Evolutionary conservation across 2,888 invertebrate genomes (phyloP).

Genomic region (Ormyrus nitidulus): DNA sequence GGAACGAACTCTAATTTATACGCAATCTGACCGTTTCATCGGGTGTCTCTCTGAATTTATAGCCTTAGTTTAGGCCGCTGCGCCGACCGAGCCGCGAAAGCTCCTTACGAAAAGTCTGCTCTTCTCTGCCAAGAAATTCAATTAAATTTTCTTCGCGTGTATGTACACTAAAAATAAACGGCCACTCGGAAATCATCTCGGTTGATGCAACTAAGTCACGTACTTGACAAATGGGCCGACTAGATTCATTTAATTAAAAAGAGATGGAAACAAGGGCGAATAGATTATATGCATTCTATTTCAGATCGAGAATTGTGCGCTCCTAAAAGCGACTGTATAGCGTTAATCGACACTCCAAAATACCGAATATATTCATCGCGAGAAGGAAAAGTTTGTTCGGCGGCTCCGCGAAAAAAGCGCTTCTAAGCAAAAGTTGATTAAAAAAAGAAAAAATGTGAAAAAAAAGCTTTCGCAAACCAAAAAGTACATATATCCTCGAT

Average conservation of each 20-base stretch:
- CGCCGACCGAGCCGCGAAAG: too few relatives aligned
- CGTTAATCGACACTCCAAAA: not conserved
- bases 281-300: not conserved
- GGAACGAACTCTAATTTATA: too few relatives aligned
- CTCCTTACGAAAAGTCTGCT: not conserved
- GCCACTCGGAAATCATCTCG: not conserved
- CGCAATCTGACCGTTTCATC: too few relatives aligned
- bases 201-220: constrained; percentile 12
- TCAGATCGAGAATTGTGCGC: not conserved
- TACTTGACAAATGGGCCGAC: constrained; percentile 25
- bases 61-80: too few relatives aligned
- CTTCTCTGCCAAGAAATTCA: constrained; percentile 27
- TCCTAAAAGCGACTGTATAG: too few relatives aligned
- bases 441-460: constrained; percentile 4
- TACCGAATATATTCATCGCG: not conserved
- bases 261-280: not conserved
- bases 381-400: not conserved
- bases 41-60: too few relatives aligned
- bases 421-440: constrained; percentile 21
- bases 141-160: constrained; percentile 12
- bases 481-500: constrained; percentile 19
- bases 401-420: constrained; percentile 1
- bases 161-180: not conserved
- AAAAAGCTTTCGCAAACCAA: constrained; percentile 35
- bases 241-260: not conserved